A percentile compares a stretch with the other conserved stretches of the same genome.
phyloP scores from a whole-genome alignment of 1,140 invertebrate species.

The Grapholita molesta region DNA sequence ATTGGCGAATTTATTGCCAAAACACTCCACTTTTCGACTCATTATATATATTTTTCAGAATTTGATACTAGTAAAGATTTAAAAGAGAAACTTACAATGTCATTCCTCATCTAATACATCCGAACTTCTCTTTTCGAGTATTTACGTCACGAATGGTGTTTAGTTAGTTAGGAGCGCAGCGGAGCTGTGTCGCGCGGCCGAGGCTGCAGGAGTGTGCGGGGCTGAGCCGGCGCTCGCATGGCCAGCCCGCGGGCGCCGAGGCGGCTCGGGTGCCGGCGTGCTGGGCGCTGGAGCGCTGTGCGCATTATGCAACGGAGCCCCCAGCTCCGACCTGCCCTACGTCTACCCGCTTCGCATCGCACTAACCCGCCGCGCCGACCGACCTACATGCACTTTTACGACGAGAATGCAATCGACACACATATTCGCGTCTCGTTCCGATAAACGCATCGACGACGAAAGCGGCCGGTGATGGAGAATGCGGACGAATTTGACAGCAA shows the following conservation, averaged over 20 bases:
- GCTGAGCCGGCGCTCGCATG: slow-evolving; percentile 56
- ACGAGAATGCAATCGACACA: slow-evolving; percentile 75
- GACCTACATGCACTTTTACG: slow-evolving; percentile 78
- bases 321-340: slow-evolving; percentile 72
- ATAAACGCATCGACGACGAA: slow-evolving; percentile 77
- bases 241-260: slow-evolving; percentile 43
- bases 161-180: slow-evolving; percentile 7
- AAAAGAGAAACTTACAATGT: background rate
- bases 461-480: slow-evolving; percentile 75
- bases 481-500: slow-evolving; percentile 74
- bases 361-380: slow-evolving; percentile 67
- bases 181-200: slow-evolving; percentile 52
- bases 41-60: background rate
- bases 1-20: background rate
- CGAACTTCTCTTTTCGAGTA: background rate
- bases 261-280: slow-evolving; percentile 27
- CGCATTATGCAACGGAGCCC: slow-evolving; percentile 59
- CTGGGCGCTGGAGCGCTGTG: slow-evolving; percentile 44
- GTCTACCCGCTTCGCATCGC: slow-evolving; percentile 63
- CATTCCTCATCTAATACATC: background rate
- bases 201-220: slow-evolving; percentile 62
- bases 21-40: background rate
- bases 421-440: slow-evolving; percentile 76
- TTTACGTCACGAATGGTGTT: background rate
- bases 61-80: background rate